A percentile compares a stretch with the other conserved stretches of the same genome.
These are phyloP conservation scores for Lagopus muta DNA, from an alignment of 2,113 vertebrate genomes.

Conservation along the genomic window DNA sequence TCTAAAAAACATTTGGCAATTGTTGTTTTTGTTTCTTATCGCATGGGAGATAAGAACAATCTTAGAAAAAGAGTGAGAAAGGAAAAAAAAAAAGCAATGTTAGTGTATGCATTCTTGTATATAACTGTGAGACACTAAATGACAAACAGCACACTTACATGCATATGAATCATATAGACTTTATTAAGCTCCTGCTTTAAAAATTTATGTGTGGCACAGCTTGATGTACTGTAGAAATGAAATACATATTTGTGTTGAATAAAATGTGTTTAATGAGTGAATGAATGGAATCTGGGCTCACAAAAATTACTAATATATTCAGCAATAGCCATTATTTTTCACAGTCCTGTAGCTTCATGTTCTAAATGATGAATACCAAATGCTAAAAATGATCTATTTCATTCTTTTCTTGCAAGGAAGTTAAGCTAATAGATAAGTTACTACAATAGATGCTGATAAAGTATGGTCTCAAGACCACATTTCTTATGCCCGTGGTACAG, in stretches of 20 bases:
- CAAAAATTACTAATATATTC: not conserved
- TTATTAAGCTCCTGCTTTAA: not conserved
- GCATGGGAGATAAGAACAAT: not conserved
- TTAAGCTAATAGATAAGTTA: not conserved
- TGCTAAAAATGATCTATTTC: not conserved
- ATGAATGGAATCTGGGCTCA: not conserved
- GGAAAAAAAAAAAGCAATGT: fast-evolving
- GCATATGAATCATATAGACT: not conserved
- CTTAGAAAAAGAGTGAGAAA: not conserved
- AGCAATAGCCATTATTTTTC: fast-evolving
- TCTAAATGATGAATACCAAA: not conserved
- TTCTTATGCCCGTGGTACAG: not conserved
- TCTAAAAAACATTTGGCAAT: not conserved
- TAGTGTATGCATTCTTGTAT: not conserved
- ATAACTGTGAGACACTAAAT: not conserved
- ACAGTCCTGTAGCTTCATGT: not conserved
- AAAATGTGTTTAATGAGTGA: not conserved
- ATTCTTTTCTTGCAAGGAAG: not conserved
- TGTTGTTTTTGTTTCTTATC: not conserved
- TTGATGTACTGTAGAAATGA: fast-evolving
- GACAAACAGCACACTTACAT: not conserved
- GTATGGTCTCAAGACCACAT: not conserved
- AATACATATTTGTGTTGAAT: not conserved
- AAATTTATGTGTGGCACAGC: not conserved
- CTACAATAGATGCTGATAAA: not conserved